These are phyloP conservation scores for Phengaris alcon DNA, from an alignment of 2,888 invertebrate genomes.

Conservation along the genomic window DNA sequence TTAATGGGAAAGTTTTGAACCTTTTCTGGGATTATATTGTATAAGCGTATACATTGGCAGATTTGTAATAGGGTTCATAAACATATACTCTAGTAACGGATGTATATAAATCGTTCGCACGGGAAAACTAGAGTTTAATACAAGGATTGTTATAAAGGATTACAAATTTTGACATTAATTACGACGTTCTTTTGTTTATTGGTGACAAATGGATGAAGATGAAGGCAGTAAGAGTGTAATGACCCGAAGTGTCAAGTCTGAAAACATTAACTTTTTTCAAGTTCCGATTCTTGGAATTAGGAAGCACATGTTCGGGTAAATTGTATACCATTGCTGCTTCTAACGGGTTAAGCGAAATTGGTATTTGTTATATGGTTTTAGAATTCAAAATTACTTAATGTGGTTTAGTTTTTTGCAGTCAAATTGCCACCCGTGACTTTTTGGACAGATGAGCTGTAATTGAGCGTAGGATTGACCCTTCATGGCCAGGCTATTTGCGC, in stretches of 20 bases:
- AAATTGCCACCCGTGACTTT: conserved; percentile 6
- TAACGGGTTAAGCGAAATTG: neutral
- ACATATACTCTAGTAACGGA: neutral
- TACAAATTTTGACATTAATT: neutral
- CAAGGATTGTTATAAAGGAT: too few species aligned
- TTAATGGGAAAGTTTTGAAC: too few species aligned
- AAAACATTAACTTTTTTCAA: neutral
- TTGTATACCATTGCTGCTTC: neutral
- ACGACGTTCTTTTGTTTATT: neutral
- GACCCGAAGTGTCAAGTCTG: conserved; percentile 16
- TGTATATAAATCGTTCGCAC: neutral
- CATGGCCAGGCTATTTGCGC: neutral
- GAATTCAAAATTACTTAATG: neutral
- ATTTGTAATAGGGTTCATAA: neutral
- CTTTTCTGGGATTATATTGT: too few species aligned
- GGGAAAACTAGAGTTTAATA: too few species aligned
- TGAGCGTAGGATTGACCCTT: neutral
- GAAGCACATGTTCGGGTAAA: conserved; percentile 9
- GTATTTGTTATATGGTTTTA: neutral
- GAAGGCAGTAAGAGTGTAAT: neutral
- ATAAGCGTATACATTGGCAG: too few species aligned
- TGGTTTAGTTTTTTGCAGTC: neutral
- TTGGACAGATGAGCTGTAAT: neutral
- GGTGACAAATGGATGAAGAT: neutral
- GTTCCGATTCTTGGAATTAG: neutral